Conservation (phyloP, 2,113 vertebrate genomes). For the Oriolus oriolus region DNA sequence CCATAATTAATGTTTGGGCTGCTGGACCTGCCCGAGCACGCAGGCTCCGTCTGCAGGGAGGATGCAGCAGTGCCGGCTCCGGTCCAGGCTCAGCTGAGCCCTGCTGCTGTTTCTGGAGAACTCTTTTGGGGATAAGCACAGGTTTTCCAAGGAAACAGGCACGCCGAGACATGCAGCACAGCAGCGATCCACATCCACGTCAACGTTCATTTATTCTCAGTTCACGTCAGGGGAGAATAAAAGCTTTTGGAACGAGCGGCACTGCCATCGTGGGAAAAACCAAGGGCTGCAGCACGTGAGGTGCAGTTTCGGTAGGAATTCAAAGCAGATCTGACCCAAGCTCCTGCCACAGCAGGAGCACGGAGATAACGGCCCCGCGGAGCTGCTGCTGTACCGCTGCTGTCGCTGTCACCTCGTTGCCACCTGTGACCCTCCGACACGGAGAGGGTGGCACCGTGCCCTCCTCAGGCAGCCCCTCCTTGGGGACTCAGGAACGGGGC, state of each 20-base stretch:
- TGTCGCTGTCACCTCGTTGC: background rate
- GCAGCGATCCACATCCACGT: background rate
- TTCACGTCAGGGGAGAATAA: background rate
- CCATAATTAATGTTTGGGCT: background rate
- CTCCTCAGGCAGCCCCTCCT: background rate
- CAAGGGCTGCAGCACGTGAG: background rate
- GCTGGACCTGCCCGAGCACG: background rate
- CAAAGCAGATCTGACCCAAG: background rate
- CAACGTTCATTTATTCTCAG: background rate
- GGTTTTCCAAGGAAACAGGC: background rate
- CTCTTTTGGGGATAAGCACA: background rate
- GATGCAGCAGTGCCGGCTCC: background rate
- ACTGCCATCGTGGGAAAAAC: background rate
- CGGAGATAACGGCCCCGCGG: background rate
- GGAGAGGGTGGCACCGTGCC: background rate
- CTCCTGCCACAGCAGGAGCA: background rate
- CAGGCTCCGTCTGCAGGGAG: background rate
- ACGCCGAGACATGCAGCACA: background rate
- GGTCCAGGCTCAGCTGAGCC: background rate
- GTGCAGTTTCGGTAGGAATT: background rate
- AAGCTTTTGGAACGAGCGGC: background rate
- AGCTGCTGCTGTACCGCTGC: background rate
- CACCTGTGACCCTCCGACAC: accelerated
- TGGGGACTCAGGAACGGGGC: accelerated
- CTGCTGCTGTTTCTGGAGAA: background rate